Evolutionary conservation across 2,888 invertebrate species (phyloP).

Genomic region (Pterostichus madidus): DNA sequence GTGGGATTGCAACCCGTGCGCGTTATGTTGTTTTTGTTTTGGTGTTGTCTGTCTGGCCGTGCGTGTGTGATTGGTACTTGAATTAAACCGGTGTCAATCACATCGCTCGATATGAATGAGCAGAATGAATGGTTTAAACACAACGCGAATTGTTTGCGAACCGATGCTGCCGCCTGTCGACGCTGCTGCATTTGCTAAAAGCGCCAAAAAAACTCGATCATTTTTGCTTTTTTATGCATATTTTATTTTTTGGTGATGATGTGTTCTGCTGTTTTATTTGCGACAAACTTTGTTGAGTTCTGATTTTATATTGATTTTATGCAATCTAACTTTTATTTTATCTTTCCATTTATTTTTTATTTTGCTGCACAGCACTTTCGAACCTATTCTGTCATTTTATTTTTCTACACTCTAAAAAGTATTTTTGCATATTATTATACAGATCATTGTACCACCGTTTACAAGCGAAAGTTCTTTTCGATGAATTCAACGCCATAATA

Average conservation of each 20-base stretch:
- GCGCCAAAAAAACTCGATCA: conserved; percentile 31
- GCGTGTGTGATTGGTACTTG: conserved; percentile 65
- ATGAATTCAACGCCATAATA: no score
- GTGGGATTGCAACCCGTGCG: background rate
- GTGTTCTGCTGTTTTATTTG: conserved; percentile 18
- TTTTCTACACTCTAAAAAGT: no score
- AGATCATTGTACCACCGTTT: no score
- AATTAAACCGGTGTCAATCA: conserved; percentile 66
- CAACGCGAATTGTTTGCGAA: conserved; percentile 54
- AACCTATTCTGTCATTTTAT: no score
- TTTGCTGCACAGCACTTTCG: no score
- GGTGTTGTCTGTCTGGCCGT: conserved; percentile 51
- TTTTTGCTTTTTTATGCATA: conserved; percentile 4
- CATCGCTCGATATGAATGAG: conserved; percentile 59
- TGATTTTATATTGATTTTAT: conserved; percentile 24
- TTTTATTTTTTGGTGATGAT: conserved; percentile 30
- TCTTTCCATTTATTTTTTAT: no score
- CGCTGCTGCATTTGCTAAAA: conserved; percentile 9
- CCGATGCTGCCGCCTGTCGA: conserved; percentile 19
- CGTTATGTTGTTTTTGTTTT: conserved; percentile 46
- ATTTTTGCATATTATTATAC: no score
- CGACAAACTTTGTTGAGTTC: background rate
- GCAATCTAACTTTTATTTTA: background rate
- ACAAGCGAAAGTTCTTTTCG: no score
- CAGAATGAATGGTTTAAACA: conserved; percentile 56